phyloP scores from a whole-genome alignment of 2,888 invertebrate genomes.

The Pheosia gnoma region DNA sequence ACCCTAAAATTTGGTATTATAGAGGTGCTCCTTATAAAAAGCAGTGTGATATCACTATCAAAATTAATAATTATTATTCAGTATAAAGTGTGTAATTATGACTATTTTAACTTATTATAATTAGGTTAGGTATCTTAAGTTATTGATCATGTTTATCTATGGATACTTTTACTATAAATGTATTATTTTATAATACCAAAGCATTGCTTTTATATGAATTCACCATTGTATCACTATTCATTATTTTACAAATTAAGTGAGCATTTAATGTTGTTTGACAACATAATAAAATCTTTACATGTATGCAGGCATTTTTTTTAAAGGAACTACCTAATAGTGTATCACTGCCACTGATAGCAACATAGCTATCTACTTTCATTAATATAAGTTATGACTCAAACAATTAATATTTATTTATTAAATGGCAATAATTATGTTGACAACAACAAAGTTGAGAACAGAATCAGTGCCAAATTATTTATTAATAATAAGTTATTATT shows the following conservation, averaged over 20 bases:
- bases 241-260: conserved; percentile 25
- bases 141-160: conserved; percentile 24
- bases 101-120: conserved; percentile 14
- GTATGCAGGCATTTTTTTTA: conserved; percentile 22
- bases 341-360: no score
- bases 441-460: no score
- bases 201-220: conserved; percentile 43
- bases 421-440: no score
- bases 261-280: conserved; percentile 55
- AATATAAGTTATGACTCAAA: no score
- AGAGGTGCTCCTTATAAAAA: conserved; percentile 28
- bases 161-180: conserved; percentile 17
- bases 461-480: no score
- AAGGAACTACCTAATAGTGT: no score
- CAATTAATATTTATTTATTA: no score
- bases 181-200: conserved; percentile 38
- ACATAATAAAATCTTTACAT: conserved; percentile 48
- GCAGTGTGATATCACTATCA: conserved; percentile 25
- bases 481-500: no score
- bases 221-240: conserved; percentile 29
- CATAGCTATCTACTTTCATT: no score
- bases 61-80: conserved; percentile 8
- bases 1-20: conserved; percentile 21
- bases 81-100: conserved; percentile 12
- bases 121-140: conserved; percentile 26